A percentile compares a stretch with the other conserved stretches of the same genome.
phyloP scores from a whole-genome alignment of 2,113 vertebrate species.

The Lycaon pictus region DNA sequence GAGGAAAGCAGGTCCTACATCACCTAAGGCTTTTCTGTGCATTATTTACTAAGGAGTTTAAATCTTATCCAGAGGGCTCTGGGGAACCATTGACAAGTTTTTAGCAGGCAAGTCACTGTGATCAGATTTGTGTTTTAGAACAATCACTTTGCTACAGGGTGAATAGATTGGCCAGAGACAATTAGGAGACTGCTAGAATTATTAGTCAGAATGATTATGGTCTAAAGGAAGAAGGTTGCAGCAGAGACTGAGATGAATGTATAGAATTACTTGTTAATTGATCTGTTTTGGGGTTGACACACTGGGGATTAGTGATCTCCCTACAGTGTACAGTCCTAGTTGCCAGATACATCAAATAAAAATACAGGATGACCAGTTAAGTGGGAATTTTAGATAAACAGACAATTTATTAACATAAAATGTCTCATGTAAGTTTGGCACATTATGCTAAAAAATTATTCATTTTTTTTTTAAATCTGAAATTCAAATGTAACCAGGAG shows the following conservation, averaged over 20 bases:
- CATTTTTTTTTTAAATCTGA: not conserved
- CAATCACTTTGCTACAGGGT: not conserved
- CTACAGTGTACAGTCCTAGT: fast-evolving
- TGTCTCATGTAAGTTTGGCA: not conserved
- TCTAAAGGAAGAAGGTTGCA: not conserved
- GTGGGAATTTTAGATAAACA: not conserved
- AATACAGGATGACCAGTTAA: not conserved
- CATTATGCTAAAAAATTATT: not conserved
- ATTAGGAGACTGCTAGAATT: not conserved
- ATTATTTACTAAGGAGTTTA: slow-evolving; percentile 23
- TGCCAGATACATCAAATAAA: not conserved
- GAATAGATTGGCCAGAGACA: not conserved
- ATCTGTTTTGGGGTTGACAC: not conserved
- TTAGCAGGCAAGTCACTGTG: not conserved
- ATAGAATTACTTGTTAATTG: not conserved
- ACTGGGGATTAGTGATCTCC: not conserved
- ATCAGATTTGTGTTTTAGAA: not conserved
- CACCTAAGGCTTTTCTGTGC: not conserved
- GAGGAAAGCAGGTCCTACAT: not conserved
- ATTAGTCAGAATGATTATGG: not conserved
- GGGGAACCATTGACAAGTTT: not conserved
- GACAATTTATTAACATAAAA: not conserved
- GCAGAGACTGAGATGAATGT: not conserved
- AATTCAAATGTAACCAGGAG: slow-evolving; percentile 5
- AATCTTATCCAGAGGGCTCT: not conserved